Percentiles rank a stretch among this genome's conserved stretches.
These are phyloP conservation scores for Hippocampus zosterae DNA, from an alignment of 2,113 vertebrate species.

Conservation along the genomic window DNA sequence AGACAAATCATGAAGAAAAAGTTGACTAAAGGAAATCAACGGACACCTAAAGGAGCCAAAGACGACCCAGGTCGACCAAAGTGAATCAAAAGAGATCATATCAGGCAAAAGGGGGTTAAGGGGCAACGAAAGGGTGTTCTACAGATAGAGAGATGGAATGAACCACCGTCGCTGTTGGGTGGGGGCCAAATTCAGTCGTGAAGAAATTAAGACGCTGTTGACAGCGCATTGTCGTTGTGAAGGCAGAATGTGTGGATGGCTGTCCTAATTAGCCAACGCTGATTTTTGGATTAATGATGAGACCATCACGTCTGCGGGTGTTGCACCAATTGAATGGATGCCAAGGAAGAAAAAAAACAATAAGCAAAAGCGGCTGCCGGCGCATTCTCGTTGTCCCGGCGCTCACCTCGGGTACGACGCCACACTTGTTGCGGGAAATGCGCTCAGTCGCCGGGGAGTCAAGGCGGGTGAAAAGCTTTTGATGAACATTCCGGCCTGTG, in stretches of 20 bases:
- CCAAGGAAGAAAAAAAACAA: too few relatives aligned
- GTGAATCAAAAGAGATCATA: too few relatives aligned
- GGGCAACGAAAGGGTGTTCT: too few relatives aligned
- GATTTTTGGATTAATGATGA: conserved; percentile 41
- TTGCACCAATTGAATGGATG: conserved; percentile 37
- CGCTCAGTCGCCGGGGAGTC: conserved; percentile 9
- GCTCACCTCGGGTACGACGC: conserved; percentile 32
- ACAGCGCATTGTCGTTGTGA: not conserved
- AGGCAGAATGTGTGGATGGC: not conserved
- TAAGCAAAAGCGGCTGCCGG: conserved; percentile 39
- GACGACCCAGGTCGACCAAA: too few relatives aligned
- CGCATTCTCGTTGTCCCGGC: conserved; percentile 59
- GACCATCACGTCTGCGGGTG: not conserved
- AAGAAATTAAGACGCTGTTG: too few relatives aligned
- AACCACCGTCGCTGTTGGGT: too few relatives aligned
- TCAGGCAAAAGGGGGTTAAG: too few relatives aligned
- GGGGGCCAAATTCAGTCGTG: too few relatives aligned
- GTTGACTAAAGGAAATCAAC: not conserved
- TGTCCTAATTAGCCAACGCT: conserved; percentile 39
- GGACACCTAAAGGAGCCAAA: not conserved
- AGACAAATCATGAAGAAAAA: not conserved
- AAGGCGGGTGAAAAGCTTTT: conserved; percentile 61
- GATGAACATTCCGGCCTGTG: conserved; percentile 70
- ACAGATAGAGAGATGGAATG: too few relatives aligned
- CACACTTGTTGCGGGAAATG: conserved; percentile 26